phyloP scores from a whole-genome alignment of 2,888 invertebrate species.

The Molorchus minor region DNA sequence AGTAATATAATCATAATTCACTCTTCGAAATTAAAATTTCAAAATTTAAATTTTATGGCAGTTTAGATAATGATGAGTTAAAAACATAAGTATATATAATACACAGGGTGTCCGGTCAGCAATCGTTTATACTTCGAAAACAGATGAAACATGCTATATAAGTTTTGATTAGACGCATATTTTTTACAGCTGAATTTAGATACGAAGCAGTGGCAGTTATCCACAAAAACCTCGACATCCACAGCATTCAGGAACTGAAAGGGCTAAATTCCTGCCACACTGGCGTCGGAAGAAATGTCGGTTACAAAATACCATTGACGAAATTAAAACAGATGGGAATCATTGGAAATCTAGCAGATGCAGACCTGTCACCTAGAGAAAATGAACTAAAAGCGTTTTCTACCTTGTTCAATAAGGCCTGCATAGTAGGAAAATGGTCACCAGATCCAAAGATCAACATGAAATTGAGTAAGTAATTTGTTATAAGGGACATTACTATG shows the following conservation, averaged over 20 bases:
- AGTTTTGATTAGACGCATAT: too few relatives aligned
- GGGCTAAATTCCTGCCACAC: constrained; percentile 88
- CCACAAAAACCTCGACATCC: constrained; percentile 77
- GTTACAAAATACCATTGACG: constrained; percentile 84
- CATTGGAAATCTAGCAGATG: constrained; percentile 74
- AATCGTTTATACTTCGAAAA: too few relatives aligned
- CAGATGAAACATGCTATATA: too few relatives aligned
- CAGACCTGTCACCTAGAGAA: constrained; percentile 75
- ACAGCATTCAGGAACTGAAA: constrained; percentile 72
- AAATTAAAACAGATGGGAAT: constrained; percentile 78
- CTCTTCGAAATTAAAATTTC: too few relatives aligned
- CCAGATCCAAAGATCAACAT: constrained; percentile 76
- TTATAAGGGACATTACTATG: too few relatives aligned
- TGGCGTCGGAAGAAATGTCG: constrained; percentile 86
- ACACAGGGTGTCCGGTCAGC: too few relatives aligned
- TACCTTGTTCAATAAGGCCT: constrained; percentile 82
- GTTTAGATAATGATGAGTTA: too few relatives aligned
- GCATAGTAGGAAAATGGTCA: constrained; percentile 87
- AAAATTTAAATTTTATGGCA: too few relatives aligned
- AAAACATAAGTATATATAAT: too few relatives aligned
- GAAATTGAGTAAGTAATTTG: constrained; percentile 73
- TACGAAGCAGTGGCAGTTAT: constrained; percentile 86
- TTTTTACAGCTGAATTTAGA: constrained; percentile 74
- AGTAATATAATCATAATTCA: too few relatives aligned
- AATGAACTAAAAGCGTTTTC: constrained; percentile 85